Conservation (phyloP, 2,113 vertebrate genomes). For the Excalfactoria chinensis region DNA sequence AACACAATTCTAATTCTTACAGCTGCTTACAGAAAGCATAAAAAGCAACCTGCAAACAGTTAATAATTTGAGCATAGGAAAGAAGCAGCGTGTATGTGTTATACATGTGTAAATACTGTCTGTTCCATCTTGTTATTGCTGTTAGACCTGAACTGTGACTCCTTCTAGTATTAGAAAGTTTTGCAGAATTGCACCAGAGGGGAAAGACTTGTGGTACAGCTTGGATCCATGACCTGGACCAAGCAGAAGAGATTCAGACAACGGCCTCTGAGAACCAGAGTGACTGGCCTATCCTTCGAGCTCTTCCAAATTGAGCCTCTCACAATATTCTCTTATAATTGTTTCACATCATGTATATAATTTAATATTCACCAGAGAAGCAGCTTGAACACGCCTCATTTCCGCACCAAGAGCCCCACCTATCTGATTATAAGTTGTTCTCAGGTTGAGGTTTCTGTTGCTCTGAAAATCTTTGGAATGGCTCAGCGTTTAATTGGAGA, state of each 20-base stretch:
- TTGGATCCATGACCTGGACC: background rate
- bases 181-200: background rate
- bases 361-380: slow-evolving; percentile 22
- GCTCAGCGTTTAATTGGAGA: background rate
- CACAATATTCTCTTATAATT: background rate
- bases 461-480: background rate
- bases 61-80: background rate
- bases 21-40: background rate
- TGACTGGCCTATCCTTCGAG: background rate
- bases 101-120: background rate
- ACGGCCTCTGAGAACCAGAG: background rate
- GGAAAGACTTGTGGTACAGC: background rate
- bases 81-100: background rate
- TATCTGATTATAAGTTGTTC: background rate
- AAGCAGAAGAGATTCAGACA: background rate
- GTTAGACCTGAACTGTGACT: background rate
- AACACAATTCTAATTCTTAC: background rate
- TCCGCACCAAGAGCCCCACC: background rate
- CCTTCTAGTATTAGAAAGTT: background rate
- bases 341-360: slow-evolving; percentile 11
- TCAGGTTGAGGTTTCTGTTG: background rate
- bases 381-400: background rate
- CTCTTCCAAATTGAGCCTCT: background rate
- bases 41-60: background rate
- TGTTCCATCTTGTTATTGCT: background rate